Evolutionary conservation across 2,888 invertebrate species (phyloP).

Genomic region (Caenorhabditis sp.): DNA sequence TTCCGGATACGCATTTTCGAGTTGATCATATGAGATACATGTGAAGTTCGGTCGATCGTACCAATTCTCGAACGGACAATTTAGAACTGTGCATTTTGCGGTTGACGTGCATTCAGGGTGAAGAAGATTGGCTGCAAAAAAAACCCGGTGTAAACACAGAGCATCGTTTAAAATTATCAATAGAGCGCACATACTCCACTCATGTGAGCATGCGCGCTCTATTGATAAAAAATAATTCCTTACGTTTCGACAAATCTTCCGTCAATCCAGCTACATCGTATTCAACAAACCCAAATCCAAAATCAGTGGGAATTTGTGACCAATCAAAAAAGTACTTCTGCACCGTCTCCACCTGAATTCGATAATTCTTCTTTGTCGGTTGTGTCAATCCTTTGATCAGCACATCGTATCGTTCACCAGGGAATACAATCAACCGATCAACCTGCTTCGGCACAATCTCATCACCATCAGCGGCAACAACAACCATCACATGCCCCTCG

Average conservation of each 20-base stretch:
- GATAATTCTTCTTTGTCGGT: constrained; percentile 47
- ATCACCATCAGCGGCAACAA: constrained; percentile 65
- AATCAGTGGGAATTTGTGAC: constrained; percentile 47
- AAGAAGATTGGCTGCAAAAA: constrained; percentile 49
- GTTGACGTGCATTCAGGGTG: constrained; percentile 50
- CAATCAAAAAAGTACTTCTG: constrained; percentile 51
- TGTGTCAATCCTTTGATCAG: constrained; percentile 50
- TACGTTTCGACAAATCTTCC: constrained; percentile 37
- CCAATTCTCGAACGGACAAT: constrained; percentile 61
- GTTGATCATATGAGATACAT: constrained; percentile 51
- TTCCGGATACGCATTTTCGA: constrained; percentile 39
- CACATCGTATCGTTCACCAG: constrained; percentile 68
- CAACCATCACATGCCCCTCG: constrained; percentile 59
- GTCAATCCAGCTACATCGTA: constrained; percentile 43
- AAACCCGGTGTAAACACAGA: too few species aligned
- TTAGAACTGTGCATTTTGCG: constrained; percentile 50
- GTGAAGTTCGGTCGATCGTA: constrained; percentile 45
- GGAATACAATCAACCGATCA: constrained; percentile 62
- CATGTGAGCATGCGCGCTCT: too few species aligned
- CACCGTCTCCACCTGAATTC: constrained; percentile 46
- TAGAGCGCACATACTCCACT: too few species aligned
- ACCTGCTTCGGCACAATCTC: constrained; percentile 56
- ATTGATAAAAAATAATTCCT: constrained; percentile 4
- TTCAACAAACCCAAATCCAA: constrained; percentile 59
- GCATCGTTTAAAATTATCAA: too few species aligned